Percentiles rank a stretch among this genome's conserved stretches.
These are phyloP conservation scores for Anoplopoma fimbria DNA, from an alignment of 2,113 vertebrate species.

Conservation along the genomic window DNA sequence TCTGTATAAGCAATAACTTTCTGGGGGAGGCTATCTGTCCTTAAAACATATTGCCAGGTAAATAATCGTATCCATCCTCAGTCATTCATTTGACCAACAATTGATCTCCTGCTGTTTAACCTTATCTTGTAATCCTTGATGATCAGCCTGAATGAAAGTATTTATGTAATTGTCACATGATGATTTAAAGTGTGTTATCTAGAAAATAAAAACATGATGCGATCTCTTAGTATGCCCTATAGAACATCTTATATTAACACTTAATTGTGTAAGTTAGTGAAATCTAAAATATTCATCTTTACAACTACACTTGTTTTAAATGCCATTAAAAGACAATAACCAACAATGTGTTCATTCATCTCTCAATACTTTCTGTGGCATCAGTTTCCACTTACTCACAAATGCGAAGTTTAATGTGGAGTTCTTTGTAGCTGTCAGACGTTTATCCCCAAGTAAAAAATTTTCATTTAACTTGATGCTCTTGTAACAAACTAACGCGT, in stretches of 20 bases:
- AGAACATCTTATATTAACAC: not conserved
- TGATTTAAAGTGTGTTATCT: not conserved
- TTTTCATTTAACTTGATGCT: no score
- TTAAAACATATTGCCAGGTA: not conserved
- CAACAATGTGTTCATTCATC: no score
- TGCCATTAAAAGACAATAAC: no score
- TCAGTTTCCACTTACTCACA: not conserved
- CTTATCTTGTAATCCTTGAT: not conserved
- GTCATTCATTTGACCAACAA: not conserved
- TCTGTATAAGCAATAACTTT: not conserved
- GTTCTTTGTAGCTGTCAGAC: no score
- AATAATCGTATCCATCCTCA: not conserved
- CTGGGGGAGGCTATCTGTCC: not conserved
- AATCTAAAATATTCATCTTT: not conserved
- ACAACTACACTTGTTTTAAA: no score
- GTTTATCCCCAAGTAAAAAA: no score
- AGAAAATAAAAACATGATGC: not conserved
- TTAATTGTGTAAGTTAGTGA: not conserved
- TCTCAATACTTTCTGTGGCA: no score
- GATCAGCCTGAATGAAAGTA: not conserved
- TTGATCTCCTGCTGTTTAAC: not conserved
- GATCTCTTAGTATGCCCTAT: no score
- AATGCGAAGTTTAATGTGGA: no score
- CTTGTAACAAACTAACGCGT: no score
- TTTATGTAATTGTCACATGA: not conserved